Evolutionary conservation across 2,113 vertebrate species (phyloP).

Genomic region (Catagonus wagneri): DNA sequence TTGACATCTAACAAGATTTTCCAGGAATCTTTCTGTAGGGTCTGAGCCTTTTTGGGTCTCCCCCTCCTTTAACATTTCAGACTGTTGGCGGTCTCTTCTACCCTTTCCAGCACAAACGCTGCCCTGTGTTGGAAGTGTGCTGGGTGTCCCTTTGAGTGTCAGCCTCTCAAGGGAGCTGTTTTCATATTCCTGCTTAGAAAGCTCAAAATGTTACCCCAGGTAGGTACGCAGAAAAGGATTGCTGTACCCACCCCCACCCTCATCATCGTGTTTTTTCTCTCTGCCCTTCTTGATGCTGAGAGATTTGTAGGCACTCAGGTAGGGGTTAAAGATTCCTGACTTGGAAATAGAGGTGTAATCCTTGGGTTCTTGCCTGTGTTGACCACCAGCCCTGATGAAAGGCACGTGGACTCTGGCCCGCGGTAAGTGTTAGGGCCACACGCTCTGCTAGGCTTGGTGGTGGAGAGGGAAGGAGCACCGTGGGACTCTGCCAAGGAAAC

Average conservation of each 20-base stretch:
- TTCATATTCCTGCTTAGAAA: background rate
- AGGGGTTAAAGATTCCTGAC: background rate
- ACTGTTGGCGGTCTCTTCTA: fast-evolving
- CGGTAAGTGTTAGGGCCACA: background rate
- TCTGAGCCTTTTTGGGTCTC: background rate
- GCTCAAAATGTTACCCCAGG: background rate
- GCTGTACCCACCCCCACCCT: too few species aligned
- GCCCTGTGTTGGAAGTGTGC: background rate
- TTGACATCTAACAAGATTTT: background rate
- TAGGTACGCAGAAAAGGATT: background rate
- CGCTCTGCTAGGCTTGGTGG: background rate
- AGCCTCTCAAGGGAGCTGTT: background rate
- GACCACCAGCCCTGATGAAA: too few species aligned
- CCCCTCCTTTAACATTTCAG: background rate
- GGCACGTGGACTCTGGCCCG: fast-evolving
- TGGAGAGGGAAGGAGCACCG: background rate
- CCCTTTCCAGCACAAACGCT: background rate
- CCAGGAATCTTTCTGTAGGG: background rate
- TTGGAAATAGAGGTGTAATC: background rate
- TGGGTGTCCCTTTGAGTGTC: background rate
- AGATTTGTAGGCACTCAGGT: background rate
- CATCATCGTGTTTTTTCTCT: background rate
- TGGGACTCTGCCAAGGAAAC: background rate
- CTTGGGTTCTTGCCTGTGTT: background rate
- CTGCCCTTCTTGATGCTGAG: background rate